Conservation (phyloP, 2,888 invertebrate genomes). For the Yponomeuta malinellus region DNA sequence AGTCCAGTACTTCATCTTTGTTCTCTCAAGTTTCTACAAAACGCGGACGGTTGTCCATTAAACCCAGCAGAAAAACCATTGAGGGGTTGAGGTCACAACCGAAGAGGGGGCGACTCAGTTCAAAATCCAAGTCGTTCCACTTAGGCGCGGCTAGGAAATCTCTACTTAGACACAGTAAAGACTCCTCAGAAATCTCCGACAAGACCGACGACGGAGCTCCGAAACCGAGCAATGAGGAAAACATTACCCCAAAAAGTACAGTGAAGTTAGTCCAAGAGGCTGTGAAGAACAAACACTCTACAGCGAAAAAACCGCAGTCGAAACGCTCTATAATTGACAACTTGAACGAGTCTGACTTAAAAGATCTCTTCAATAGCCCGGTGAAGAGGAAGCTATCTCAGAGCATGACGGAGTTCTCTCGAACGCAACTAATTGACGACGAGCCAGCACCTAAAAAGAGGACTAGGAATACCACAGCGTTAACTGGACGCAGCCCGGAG, state of each 20-base stretch:
- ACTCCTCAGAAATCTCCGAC: conserved; percentile 30
- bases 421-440: conserved; percentile 41
- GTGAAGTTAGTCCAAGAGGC: conserved; percentile 48
- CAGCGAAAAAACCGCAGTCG: conserved; percentile 66
- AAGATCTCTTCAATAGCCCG: conserved; percentile 64
- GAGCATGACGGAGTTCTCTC: conserved; percentile 63
- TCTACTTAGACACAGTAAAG: conserved; percentile 29
- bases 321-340: conserved; percentile 64
- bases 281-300: conserved; percentile 64
- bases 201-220: conserved; percentile 26
- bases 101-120: conserved; percentile 25
- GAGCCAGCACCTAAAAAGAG: conserved; percentile 27
- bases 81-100: conserved; percentile 30
- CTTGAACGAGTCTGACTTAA: conserved; percentile 56
- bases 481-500: conserved; percentile 31
- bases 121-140: conserved; percentile 37
- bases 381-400: conserved; percentile 68
- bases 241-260: conserved; percentile 55
- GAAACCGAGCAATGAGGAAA: conserved; percentile 30
- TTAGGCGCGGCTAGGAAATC: conserved; percentile 27
- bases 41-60: conserved; percentile 21
- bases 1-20: conserved; percentile 38
- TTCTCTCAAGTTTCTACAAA: conserved; percentile 24
- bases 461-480: conserved; percentile 36
- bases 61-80: conserved; percentile 39